Percentiles rank a stretch among this genome's conserved stretches.
Conservation (phyloP, 1,140 invertebrate species). For the Bombus confusus region DNA sequence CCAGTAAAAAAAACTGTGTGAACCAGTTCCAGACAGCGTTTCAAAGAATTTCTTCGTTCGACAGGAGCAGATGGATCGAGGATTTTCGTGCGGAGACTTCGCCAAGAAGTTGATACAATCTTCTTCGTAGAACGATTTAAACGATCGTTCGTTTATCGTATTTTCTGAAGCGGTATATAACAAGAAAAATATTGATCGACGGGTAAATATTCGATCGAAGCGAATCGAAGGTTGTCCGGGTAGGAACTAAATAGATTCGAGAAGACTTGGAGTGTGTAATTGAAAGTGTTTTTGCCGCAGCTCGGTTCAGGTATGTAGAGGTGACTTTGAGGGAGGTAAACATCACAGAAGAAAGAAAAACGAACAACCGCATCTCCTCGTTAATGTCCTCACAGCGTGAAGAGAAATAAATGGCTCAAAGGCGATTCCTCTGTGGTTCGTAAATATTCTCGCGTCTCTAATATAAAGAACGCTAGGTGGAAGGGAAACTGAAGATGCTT, state of each 20-base stretch:
- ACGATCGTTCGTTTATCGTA: too few relatives aligned
- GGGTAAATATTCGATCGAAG: not conserved
- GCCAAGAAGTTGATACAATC: not conserved
- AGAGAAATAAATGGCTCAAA: not conserved
- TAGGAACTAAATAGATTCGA: too few relatives aligned
- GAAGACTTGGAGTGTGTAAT: not conserved
- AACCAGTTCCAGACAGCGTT: not conserved
- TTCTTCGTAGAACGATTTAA: not conserved
- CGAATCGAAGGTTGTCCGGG: not conserved
- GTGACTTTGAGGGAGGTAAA: not conserved
- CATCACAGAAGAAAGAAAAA: not conserved
- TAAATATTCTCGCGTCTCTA: conserved; percentile 2
- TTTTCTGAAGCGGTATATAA: not conserved
- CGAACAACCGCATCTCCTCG: not conserved
- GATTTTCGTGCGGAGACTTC: not conserved
- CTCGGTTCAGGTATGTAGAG: not conserved
- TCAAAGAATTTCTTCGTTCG: not conserved
- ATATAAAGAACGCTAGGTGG: not conserved
- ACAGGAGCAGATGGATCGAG: not conserved
- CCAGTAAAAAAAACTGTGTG: not conserved
- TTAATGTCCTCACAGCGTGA: not conserved
- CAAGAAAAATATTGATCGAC: not conserved
- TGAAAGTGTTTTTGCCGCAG: not conserved
- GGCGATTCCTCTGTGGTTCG: not conserved
- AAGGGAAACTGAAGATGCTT: not conserved